These are phyloP conservation scores for Beris chalybata DNA, from an alignment of 2,888 invertebrate genomes.

Conservation along the genomic window DNA sequence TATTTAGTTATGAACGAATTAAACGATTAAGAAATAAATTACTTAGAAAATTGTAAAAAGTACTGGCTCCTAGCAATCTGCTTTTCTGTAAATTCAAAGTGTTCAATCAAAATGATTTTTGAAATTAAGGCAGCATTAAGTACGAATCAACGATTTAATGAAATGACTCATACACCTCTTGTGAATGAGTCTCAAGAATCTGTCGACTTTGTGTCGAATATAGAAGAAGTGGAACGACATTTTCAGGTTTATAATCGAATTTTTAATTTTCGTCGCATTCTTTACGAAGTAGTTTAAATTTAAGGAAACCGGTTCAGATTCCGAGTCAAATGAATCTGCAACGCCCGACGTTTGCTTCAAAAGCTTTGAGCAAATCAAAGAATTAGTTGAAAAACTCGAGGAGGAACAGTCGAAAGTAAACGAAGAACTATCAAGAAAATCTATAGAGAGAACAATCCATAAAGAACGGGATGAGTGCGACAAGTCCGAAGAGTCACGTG, in stretches of 20 bases:
- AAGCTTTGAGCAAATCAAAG: background rate
- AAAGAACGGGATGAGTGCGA: background rate
- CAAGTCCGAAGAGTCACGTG: background rate
- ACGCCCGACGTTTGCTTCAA: background rate
- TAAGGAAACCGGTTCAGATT: slow-evolving; percentile 29
- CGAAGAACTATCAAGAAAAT: background rate
- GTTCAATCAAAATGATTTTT: too few species aligned
- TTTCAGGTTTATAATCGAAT: too few species aligned
- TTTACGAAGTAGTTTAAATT: slow-evolving; percentile 29
- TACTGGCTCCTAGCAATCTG: background rate
- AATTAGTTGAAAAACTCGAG: background rate
- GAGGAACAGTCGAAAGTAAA: background rate
- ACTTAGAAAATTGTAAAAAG: background rate
- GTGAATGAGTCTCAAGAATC: too few species aligned
- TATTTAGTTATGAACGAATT: background rate
- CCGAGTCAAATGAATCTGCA: background rate
- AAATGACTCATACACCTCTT: too few species aligned
- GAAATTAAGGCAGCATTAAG: too few species aligned
- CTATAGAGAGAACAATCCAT: background rate
- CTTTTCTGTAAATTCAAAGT: too few species aligned
- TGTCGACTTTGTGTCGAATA: too few species aligned
- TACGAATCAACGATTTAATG: too few species aligned
- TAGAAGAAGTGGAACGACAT: too few species aligned
- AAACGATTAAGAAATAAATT: background rate
- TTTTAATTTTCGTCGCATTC: too few species aligned